Base-by-base conservation (phyloP, 2,888 invertebrate species). In the Nebria brevicollis region DNA sequence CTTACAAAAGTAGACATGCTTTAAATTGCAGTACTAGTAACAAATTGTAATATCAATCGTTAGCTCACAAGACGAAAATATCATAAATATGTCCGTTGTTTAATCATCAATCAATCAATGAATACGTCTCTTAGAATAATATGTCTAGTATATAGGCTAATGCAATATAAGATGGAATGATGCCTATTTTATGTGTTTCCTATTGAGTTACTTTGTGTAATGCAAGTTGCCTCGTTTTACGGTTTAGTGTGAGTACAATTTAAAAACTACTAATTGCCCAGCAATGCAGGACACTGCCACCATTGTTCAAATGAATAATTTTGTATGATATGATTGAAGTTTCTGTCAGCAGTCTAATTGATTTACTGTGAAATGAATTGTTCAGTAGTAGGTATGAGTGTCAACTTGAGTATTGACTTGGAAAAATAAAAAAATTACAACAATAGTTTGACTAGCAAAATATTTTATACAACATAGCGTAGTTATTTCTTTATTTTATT, bases 401-500 rank as follows among this genome's bases (percentile, higher is more conserved):
- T 54, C 13, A 54, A 54, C 54, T 6, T 54, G 54, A 54, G 8
- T 54, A 13, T 54, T 54, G 54, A 54, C 54, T 54, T 54, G 54
- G 54, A 54, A 54, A 54, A 54, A 3, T n/a, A n/a, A 20, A 34
- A 34, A 34, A 34, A 54, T 54, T 54, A 54, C 54, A 54, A 54
- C 8, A 11, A 54, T 54, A 54, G 54, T 54, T 11, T 54, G 54
- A 54, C 54, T 54, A 54, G 54, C 54, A 54, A 54, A 54, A 54
- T 54, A 54, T 54, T 54, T 54, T 54, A 13, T 54, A 54, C 54
- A 54, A 54, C 54, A 13, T 54, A 54, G 54, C 13, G 54, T 54
- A 54, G 54, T 54, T 54, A 54, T 54, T 54, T 54, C 54, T 54
- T 54, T 54, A 54, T 54, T 54, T 54, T 54, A 54, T 54, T 54